A percentile compares a stretch with the other conserved stretches of the same genome.
Conservation (phyloP, 2,113 vertebrate genomes). For the Anolis carolinensis region DNA sequence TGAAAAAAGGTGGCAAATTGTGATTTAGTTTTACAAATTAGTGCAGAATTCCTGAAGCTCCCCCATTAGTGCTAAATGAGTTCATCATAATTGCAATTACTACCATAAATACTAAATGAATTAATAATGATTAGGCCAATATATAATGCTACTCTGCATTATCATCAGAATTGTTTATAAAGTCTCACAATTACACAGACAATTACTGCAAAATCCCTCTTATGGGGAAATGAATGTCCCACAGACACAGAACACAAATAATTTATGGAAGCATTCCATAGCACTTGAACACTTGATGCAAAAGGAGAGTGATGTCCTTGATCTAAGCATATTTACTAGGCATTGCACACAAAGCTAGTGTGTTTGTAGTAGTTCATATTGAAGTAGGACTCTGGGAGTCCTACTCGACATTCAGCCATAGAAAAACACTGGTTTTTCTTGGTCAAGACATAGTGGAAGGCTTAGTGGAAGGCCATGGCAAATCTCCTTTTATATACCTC, state of each 20-base stretch:
- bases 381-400: no score
- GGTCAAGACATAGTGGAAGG: no score
- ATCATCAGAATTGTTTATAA: slow-evolving; percentile 52
- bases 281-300: slow-evolving; percentile 31
- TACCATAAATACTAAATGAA: slow-evolving; percentile 63
- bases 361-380: not conserved
- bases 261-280: slow-evolving; percentile 16
- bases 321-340: not conserved
- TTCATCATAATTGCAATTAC: slow-evolving; percentile 61
- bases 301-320: not conserved
- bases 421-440: no score
- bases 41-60: slow-evolving; percentile 29
- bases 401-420: no score
- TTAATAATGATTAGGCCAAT: slow-evolving; percentile 51
- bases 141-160: slow-evolving; percentile 44
- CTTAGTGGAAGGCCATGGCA: no score
- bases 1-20: slow-evolving; percentile 36
- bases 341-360: not conserved
- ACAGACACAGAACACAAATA: slow-evolving; percentile 16
- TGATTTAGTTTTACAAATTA: slow-evolving; percentile 28
- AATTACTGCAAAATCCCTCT: slow-evolving; percentile 43
- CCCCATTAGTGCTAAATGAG: slow-evolving; percentile 46
- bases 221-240: slow-evolving; percentile 28
- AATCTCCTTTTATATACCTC: no score
- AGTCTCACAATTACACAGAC: slow-evolving; percentile 24